These are phyloP conservation scores for Palythoa caribaeorum DNA, from an alignment of 92 coral and sea anemone genomes.

Conservation along the genomic window DNA sequence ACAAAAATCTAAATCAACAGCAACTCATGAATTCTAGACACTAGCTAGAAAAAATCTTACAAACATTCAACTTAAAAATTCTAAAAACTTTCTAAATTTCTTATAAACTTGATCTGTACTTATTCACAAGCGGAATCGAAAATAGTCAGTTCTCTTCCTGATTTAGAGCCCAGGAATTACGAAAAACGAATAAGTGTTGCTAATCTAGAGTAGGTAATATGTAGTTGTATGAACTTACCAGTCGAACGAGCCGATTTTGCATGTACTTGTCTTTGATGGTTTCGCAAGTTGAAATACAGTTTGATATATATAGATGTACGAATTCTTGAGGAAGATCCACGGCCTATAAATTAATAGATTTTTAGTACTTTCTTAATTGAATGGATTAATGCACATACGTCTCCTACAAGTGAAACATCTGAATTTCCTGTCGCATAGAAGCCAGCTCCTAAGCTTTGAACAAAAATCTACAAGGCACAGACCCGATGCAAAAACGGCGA, in stretches of 20 bases:
- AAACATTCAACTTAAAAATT: too few relatives aligned
- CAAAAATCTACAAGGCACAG: too few relatives aligned
- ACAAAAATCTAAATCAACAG: too few relatives aligned
- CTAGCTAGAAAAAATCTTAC: too few relatives aligned
- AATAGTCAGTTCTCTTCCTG: too few relatives aligned
- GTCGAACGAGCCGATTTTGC: constrained; percentile 96
- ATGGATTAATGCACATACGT: not conserved
- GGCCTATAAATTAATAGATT: constrained; percentile 66
- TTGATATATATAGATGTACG: constrained; percentile 95
- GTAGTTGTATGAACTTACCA: constrained; percentile 69
- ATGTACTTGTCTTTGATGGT: constrained; percentile 97
- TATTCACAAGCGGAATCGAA: too few relatives aligned
- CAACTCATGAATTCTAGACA: too few relatives aligned
- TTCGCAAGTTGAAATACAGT: constrained; percentile 98
- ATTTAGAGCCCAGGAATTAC: too few relatives aligned
- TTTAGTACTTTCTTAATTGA: not conserved
- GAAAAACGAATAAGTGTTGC: not conserved
- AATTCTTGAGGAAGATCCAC: constrained; percentile 97
- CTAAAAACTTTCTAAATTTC: too few relatives aligned
- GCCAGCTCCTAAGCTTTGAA: not conserved
- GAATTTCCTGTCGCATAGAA: not conserved
- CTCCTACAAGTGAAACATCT: not conserved
- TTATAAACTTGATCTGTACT: too few relatives aligned
- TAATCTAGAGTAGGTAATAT: not conserved
- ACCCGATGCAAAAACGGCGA: too few relatives aligned